Percentiles rank a stretch among this genome's conserved stretches.
Evolutionary conservation across 2,797 vertebrate genomes (phyloP).

Genomic region (Acrocephalus scirpaceus): DNA sequence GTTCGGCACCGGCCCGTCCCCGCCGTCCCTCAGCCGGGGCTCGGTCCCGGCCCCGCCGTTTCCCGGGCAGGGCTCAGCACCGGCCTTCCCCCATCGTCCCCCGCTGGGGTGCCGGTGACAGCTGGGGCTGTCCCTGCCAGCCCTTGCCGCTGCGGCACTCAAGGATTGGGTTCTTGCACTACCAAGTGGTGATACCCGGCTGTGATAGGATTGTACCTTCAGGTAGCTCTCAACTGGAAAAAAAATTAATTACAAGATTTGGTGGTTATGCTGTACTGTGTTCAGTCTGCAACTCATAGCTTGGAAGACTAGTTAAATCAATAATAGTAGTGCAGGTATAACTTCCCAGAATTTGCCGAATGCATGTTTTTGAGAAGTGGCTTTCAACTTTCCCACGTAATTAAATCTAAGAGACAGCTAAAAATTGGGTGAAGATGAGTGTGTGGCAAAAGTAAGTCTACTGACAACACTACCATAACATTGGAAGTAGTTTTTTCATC

Average conservation of each 20-base stretch:
- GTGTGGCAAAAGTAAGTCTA: fast-evolving
- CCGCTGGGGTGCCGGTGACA: fast-evolving
- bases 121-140: neutral
- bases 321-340: fast-evolving
- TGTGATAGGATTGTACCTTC: neutral
- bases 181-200: fast-evolving
- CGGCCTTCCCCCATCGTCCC: fast-evolving
- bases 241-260: fast-evolving
- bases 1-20: fast-evolving
- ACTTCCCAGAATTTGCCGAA: fast-evolving
- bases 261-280: neutral
- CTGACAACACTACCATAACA: fast-evolving
- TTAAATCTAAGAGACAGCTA: neutral
- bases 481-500: neutral
- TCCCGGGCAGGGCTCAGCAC: fast-evolving
- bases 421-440: neutral
- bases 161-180: fast-evolving
- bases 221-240: neutral
- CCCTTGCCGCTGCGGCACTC: fast-evolving
- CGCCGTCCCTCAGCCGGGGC: fast-evolving
- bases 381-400: fast-evolving
- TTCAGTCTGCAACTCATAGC: fast-evolving
- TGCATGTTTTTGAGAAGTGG: fast-evolving
- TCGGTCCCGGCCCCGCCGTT: fast-evolving
- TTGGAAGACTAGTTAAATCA: neutral